Base-by-base conservation (phyloP, 1,140 invertebrate species). In the Drosophila virilis region DNA sequence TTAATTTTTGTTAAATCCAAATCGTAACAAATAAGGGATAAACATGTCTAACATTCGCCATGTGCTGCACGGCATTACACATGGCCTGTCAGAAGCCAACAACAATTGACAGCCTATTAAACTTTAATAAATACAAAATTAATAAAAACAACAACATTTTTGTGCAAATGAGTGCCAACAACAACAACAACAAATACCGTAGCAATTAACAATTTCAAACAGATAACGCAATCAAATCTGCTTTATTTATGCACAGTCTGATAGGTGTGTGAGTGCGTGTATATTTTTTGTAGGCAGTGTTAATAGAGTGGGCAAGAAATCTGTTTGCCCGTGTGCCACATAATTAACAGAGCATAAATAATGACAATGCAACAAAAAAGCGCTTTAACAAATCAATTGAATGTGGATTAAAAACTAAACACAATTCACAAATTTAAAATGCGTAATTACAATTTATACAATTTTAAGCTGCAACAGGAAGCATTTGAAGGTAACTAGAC, bases 171-270 rank as follows among this genome's bases (percentile, higher is more conserved):
- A 45, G 22, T 58, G 32, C 38, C 38, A 58, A 35, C 40, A 72
- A 45, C 43, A 37, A 9, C 57, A 9, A 64, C 2, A 52, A 35
- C 9, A 10, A 28, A 59, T 62, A 84, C 54, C 69, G 74, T 77
- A 83, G 84, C 68, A 79, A 89, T 86, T 86, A 83, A 74, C 84
- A 77, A 89, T 83, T 67, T 74, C 68, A 89, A 79, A 83, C 73
- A 83, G 83, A 86, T 86, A 88, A 86, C 52, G 65, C 73, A 76
- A 79, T 79, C 77, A 83, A 83, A 89, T 77, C 65, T 68, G 73
- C 61, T 89, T 89, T 82, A 83, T 71, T 77, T 78, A 73, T 78
- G 75, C 78, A 76, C 46, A 45, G 28, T 8, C 46, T 61, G 51
- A 71, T 55, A 62, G 37, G 43, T 37, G 12, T 33, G 15, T 10